Percentiles rank a stretch among this genome's conserved stretches.
Evolutionary conservation across 2,888 invertebrate species (phyloP).

Genomic region (Xylota segnis): DNA sequence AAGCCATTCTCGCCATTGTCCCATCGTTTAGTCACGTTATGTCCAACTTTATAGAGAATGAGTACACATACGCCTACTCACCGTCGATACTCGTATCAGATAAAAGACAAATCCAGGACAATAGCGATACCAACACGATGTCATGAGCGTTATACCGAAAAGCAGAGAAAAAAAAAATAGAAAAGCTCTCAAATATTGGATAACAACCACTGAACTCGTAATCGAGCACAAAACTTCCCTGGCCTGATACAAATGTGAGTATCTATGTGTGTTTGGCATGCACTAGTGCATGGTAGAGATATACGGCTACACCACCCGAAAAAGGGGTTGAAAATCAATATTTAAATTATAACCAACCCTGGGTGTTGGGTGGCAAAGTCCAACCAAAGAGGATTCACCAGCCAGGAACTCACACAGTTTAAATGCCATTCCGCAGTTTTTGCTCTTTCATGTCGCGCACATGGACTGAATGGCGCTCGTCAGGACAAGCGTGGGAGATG

Average conservation of each 20-base stretch:
- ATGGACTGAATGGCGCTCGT: constrained; percentile 16
- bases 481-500: constrained; percentile 7
- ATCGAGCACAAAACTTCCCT: constrained; percentile 17
- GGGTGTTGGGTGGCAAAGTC: background rate
- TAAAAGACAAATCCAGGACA: constrained; percentile 40
- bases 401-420: constrained; percentile 15
- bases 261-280: constrained; percentile 29
- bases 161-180: too few relatives aligned
- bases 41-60: background rate
- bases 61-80: background rate
- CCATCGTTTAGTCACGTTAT: constrained; percentile 25
- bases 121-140: constrained; percentile 22
- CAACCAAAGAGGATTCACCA: background rate
- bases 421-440: constrained; percentile 52
- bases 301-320: background rate
- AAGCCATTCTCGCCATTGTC: constrained; percentile 28
- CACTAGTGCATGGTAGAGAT: constrained; percentile 26
- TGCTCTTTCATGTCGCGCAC: constrained; percentile 32
- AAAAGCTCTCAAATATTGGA: constrained; percentile 46
- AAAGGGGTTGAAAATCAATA: constrained; percentile 35
- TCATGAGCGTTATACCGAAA: background rate
- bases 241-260: background rate
- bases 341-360: background rate
- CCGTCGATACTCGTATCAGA: background rate
- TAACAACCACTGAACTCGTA: constrained; percentile 57